Base-by-base conservation (phyloP, 2,888 invertebrate genomes). In the Cecidostiba fungosa region DNA sequence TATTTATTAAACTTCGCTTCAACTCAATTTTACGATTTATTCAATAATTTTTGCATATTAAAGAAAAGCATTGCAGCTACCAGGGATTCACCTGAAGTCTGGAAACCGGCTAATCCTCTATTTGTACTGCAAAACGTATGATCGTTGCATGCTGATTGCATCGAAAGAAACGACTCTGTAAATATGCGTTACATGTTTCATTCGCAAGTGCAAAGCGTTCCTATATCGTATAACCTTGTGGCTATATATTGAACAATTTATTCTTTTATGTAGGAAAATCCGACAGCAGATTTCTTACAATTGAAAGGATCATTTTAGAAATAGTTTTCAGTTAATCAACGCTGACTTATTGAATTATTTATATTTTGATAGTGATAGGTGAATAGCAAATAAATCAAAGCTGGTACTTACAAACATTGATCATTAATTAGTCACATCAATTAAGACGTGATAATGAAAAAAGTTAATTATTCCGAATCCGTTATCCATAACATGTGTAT, bases 171-270 rank as follows among this genome's bases (percentile, higher is more conserved):
- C 23, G 39, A 77, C 77, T 84, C 6, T n/a, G n/a, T 54, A 84
- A 84, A 36, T n/a, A 26, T 36, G 47, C 62, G 47, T 84, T 84
- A 62, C 66, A 47, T 29, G 50, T 36, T 43, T 23, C 16, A 73
- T 78, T 78, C 73, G 59, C 84, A 84, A 73, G 66, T 73, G 72
- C 73, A 66, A 77, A 83, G 59, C 73, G 32, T 8, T 29, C 47
- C 23, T 47, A 72, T 29, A 77, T 19, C 23, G 19, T 23, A n/a
- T n/a, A 23, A 19, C n/a, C 14, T 43, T 12, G 19, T 6, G 76
- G 29, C 32, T 76, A 10, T 54, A n/a, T 43, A 23, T n/a, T 32
- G 32, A 16, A 29, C 39, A 36, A 73, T 81, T 73, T 73, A 43
- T 80, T 12, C 59, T 59, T 29, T 72, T 59, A 54, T 26, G 14